Evolutionary conservation across 2,888 invertebrate species (phyloP), one percentile per base, ranked within the genome.

Genomic region (Chrysodeixis includens): DNA sequence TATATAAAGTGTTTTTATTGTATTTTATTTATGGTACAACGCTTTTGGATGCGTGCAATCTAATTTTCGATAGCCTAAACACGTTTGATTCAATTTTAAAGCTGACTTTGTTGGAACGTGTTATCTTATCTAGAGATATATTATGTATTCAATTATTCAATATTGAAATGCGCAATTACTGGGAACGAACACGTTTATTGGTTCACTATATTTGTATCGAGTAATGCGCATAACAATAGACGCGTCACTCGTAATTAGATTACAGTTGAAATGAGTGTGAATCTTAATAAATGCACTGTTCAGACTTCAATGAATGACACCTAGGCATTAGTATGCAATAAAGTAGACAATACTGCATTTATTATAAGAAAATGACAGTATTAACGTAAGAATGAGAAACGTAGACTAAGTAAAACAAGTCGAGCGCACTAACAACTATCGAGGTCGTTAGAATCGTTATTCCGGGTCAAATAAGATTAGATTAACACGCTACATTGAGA

Each of bases 91-190:
- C 49, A 32, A 49, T 74, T 60, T 62, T 44, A 52, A 71, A 52
- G 62, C 40, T 66, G 54, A 55, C 68, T 58, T 58, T n/a, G 60
- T 66, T 49, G 59, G 44, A 40, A 51, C 20, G 16, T 20, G 66
- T 78, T 88, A 89, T 90, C 89, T 89, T 86, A 90, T 88, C 89
- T 76, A 76, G 80, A 78, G 71, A 79, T 82, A 81, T 80, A 81
- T 83, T 85, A 86, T 86, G 77, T 86, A 84, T 83, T 83, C 76
- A 83, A 76, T 78, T 83, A 83, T 84, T 81, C 78, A 76, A 81
- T 86, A 85, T 79, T 80, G 69, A 74, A 83, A 79, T 87, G 80
- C 86, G 88, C 83, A 86, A 84, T 86, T 80, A 78, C 74, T 81
- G 77, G 79, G 81, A 70, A 65, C 74, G 76, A 74, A 63, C 59